Evolutionary conservation across 2,888 invertebrate species (phyloP).

Genomic region (Caenorhabditis zanzibari): DNA sequence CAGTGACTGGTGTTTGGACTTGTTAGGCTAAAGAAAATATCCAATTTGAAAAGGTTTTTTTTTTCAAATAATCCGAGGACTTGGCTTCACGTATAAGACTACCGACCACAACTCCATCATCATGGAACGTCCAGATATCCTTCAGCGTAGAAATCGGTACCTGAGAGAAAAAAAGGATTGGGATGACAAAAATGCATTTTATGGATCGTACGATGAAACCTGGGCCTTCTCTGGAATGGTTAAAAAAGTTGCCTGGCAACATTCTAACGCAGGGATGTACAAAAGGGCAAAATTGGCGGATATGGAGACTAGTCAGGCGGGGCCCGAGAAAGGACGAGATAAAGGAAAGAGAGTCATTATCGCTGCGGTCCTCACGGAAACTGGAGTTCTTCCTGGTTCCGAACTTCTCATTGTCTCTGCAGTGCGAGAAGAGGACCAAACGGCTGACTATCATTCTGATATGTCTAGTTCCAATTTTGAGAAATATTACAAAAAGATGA

Average conservation of each 20-base stretch:
- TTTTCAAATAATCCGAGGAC: not conserved
- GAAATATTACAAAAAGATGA: not conserved
- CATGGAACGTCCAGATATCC: not conserved
- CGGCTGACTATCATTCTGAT: not conserved
- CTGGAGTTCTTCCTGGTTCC: not conserved
- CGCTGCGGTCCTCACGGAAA: not conserved
- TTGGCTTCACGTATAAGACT: not conserved
- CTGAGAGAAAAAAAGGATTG: not conserved
- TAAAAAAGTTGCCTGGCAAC: not conserved
- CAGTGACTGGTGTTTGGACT: not conserved
- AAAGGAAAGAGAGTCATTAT: not conserved
- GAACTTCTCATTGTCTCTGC: not conserved
- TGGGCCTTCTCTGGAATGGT: not conserved
- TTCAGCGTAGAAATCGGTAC: not conserved
- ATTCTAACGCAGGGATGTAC: not conserved
- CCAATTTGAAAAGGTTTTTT: not conserved
- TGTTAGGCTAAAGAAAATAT: not conserved
- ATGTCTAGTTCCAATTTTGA: not conserved
- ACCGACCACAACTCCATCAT: not conserved
- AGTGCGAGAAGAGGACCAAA: not conserved
- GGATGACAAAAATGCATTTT: not conserved
- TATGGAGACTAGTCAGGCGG: not conserved
- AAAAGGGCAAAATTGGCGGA: not conserved
- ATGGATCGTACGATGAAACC: slow-evolving; percentile 6
- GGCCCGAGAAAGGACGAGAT: not conserved